Evolutionary conservation across 2,113 vertebrate species (phyloP).

Genomic region (Lampris incognitus): DNA sequence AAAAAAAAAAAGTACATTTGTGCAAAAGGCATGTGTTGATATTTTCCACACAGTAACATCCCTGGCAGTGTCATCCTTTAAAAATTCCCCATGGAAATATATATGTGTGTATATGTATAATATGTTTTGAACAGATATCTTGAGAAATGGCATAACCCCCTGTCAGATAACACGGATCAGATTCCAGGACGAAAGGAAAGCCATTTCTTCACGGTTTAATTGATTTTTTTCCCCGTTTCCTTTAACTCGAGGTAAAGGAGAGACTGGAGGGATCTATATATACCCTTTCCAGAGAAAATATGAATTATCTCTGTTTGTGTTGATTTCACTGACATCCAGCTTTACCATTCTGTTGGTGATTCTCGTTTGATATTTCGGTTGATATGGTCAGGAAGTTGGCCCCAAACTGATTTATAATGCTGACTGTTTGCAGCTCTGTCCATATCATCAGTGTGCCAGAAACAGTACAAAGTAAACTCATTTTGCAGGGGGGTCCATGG

Average conservation of each 20-base stretch:
- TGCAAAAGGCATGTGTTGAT: slow-evolving; percentile 7
- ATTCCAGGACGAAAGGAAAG: no score
- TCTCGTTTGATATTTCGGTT: slow-evolving; percentile 21
- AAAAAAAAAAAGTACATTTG: slow-evolving; percentile 24
- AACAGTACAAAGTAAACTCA: slow-evolving; percentile 21
- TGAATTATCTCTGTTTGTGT: slow-evolving; percentile 3
- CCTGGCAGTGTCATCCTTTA: slow-evolving; percentile 2
- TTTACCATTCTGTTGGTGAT: slow-evolving; percentile 53
- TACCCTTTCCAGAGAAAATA: slow-evolving; percentile 1
- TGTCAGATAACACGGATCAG: no score
- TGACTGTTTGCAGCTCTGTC: slow-evolving; percentile 56
- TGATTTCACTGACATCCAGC: background rate
- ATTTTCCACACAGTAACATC: slow-evolving; percentile 1
- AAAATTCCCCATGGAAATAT: no score
- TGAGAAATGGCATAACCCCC: no score
- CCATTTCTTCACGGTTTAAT: no score
- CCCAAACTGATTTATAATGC: slow-evolving; percentile 52
- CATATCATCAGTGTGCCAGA: slow-evolving; percentile 54
- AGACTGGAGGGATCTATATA: background rate
- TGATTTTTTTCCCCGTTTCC: no score
- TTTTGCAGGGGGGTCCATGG: slow-evolving; percentile 14
- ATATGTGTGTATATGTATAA: no score
- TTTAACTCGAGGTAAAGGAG: no score
- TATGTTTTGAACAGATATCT: no score
- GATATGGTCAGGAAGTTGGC: slow-evolving; percentile 45